Percentiles rank a stretch among this genome's conserved stretches.
phyloP scores from a whole-genome alignment of 2,888 invertebrate genomes.

The Eristalis arbustorum region DNA sequence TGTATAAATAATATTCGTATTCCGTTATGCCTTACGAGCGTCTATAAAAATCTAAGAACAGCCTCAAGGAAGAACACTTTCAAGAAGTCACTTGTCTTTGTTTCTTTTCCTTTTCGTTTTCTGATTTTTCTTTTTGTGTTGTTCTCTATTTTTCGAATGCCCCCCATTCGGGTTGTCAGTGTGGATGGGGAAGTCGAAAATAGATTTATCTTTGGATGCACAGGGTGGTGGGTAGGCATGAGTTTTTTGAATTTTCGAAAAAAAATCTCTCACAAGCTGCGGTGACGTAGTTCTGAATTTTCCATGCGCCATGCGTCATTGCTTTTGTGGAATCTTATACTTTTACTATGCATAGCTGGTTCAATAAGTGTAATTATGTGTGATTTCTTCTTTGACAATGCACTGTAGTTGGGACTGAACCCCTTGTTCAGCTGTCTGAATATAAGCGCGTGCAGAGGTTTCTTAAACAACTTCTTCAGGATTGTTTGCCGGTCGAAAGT shows the following conservation, averaged over 20 bases:
- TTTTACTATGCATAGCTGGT: too few relatives aligned
- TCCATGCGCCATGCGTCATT: too few relatives aligned
- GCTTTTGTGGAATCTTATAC: too few relatives aligned
- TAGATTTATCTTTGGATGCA: neutral
- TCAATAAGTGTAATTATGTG: too few relatives aligned
- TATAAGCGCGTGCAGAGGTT: too few relatives aligned
- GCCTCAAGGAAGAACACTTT: slow-evolving; percentile 60
- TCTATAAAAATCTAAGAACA: slow-evolving; percentile 52
- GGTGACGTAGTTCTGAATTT: too few relatives aligned
- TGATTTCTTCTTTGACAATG: too few relatives aligned
- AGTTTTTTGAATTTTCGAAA: neutral
- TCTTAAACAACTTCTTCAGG: too few relatives aligned
- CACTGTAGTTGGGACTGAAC: too few relatives aligned
- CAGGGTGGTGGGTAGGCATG: neutral
- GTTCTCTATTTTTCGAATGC: neutral
- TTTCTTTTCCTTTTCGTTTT: slow-evolving; percentile 5
- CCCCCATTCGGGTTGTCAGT: neutral
- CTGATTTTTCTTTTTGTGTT: neutral
- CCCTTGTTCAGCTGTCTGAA: too few relatives aligned
- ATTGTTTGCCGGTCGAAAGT: too few relatives aligned
- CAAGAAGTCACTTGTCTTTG: slow-evolving; percentile 22
- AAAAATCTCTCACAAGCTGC: neutral
- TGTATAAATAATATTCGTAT: slow-evolving; percentile 53
- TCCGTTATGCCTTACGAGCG: slow-evolving; percentile 33
- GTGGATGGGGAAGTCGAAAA: neutral